Base-by-base conservation (phyloP, 2,888 invertebrate genomes). In the Drosophila kuntzei region DNA sequence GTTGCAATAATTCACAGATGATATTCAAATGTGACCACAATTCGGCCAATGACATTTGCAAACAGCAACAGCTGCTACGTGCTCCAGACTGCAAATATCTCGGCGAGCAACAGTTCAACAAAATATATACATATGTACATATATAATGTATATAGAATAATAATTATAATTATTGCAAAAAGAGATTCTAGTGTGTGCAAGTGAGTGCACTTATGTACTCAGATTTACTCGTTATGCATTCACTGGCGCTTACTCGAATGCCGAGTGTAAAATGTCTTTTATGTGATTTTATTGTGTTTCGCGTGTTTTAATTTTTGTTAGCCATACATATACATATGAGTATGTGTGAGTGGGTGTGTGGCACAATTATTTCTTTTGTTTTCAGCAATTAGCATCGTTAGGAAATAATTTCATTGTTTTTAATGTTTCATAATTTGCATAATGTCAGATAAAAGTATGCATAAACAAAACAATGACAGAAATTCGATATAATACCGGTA, bases 271-370 rank as follows among this genome's bases (percentile, higher is more conserved):
- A 76, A 84, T 71, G 66, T 73, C 53, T 76, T 79, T 70, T 68
- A 72, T 80, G 73, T 70, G 65, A 85, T 87, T 82, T 79, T 53
- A 70, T 81, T 68, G 67, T 64, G 63, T 68, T 55, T 54, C 50
- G 44, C 8, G 16, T 41, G 20, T 43, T 43, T 37, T 41, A 22
- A 22, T 62, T 20, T 37, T 22, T 41, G 39, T 25, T 18, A 34
- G 20, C 14, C n/a, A 14, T 36, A 12, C 43, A 20, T 22, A 20
- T 58, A 20, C n/a, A n/a, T 16, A 9, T 43, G 59, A 36, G 36
- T 32, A 22, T 50, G 39, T 18, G 36, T 47, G 62, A 12, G 22
- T 54, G 25, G 49, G 3, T 49, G 32, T 62, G 32, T 63, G 63
- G 0, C 32, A 50, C 25, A 76, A 60, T 49, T 34, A 63, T 63